phyloP scores from a whole-genome alignment of 1,140 invertebrate species.

The Cydia splendana region DNA sequence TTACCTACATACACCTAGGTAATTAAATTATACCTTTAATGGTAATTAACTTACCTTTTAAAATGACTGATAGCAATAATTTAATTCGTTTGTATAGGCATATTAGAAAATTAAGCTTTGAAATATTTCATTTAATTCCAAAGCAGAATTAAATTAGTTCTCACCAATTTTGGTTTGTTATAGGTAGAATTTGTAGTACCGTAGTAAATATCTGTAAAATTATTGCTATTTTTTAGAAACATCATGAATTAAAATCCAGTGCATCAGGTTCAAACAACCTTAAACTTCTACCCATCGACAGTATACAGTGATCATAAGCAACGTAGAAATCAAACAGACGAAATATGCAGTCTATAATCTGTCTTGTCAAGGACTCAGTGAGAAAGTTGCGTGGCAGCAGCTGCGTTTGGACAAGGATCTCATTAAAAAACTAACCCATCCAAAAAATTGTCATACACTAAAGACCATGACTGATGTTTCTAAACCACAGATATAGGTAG shows the following conservation, averaged over 20 bases:
- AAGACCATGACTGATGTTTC: too few relatives aligned
- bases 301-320: conserved; percentile 26
- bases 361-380: conserved; percentile 22
- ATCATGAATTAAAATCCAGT: background rate
- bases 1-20: too few relatives aligned
- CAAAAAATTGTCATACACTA: too few relatives aligned
- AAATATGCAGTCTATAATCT: background rate
- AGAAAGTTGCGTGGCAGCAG: background rate
- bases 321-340: background rate
- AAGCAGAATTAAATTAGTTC: too few relatives aligned
- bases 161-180: background rate
- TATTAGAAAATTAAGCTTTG: background rate
- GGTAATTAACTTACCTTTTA: background rate
- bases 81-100: background rate
- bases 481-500: too few relatives aligned
- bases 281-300: conserved; percentile 22
- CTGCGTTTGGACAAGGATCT: conserved; percentile 5
- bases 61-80: background rate
- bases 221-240: background rate
- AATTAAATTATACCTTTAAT: too few relatives aligned
- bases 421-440: background rate
- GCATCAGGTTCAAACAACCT: background rate
- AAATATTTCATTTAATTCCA: background rate
- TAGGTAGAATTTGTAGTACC: too few relatives aligned
- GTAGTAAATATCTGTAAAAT: background rate